These are phyloP conservation scores for Phortica magna DNA, from an alignment of 2,888 invertebrate genomes.

Conservation along the genomic window DNA sequence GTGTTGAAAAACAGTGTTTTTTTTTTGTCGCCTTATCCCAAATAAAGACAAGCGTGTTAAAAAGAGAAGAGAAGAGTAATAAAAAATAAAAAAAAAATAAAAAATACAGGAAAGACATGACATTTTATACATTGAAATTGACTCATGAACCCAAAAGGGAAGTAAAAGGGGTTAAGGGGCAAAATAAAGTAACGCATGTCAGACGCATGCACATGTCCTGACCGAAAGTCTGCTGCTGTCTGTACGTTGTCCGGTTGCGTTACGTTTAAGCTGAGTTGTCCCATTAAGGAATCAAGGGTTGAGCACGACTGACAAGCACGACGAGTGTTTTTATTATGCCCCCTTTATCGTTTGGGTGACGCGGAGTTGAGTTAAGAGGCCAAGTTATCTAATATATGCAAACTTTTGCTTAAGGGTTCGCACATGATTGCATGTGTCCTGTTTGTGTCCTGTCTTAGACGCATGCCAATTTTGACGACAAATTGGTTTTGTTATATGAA, in stretches of 20 bases:
- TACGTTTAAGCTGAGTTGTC: slow-evolving; percentile 48
- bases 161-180: too few species aligned
- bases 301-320: background rate
- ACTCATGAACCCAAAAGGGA: slow-evolving; percentile 15
- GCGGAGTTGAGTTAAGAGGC: background rate
- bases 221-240: background rate
- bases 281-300: slow-evolving; percentile 56
- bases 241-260: slow-evolving; percentile 14
- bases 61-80: background rate
- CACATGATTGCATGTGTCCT: background rate
- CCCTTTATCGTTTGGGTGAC: too few species aligned
- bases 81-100: background rate
- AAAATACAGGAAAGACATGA: slow-evolving; percentile 29
- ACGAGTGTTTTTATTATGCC: too few species aligned
- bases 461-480: background rate
- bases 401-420: slow-evolving; percentile 18
- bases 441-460: slow-evolving; percentile 2
- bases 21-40: background rate
- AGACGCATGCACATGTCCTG: slow-evolving; percentile 5
- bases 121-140: slow-evolving; percentile 32
- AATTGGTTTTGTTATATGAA: background rate
- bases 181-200: slow-evolving; percentile 4
- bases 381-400: slow-evolving; percentile 25
- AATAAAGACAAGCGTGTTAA: background rate
- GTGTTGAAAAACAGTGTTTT: slow-evolving; percentile 1